Conservation (phyloP, 2,113 vertebrate genomes). For the Salvator merianae region DNA sequence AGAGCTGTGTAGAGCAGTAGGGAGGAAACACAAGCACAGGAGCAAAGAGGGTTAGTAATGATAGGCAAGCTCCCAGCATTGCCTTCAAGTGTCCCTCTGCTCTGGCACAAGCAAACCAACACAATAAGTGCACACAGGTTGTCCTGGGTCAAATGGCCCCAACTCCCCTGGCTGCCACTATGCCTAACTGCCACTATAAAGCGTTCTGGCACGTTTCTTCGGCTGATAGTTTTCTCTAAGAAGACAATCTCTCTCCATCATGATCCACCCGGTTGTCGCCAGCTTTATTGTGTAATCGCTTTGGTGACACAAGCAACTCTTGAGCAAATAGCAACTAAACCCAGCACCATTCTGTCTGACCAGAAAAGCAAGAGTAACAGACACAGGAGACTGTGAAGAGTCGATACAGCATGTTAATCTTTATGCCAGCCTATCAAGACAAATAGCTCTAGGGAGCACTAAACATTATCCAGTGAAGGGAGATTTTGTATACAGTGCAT, state of each 20-base stretch:
- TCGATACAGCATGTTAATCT: conserved; percentile 36
- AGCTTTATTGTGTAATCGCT: background rate
- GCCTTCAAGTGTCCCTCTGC: too few species aligned
- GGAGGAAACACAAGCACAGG: too few species aligned
- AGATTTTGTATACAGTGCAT: conserved; percentile 31
- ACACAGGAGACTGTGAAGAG: background rate
- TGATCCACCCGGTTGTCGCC: background rate
- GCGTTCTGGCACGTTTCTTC: background rate
- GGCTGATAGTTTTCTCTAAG: background rate
- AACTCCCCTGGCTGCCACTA: too few species aligned
- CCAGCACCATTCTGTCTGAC: conserved; percentile 12
- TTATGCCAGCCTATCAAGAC: conserved; percentile 39
- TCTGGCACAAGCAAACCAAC: too few species aligned
- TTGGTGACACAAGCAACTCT: background rate
- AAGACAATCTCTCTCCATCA: conserved; percentile 8
- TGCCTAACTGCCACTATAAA: too few species aligned
- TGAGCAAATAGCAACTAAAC: background rate
- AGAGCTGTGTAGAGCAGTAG: too few species aligned
- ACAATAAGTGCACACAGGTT: too few species aligned
- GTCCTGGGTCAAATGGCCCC: too few species aligned
- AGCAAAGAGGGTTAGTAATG: too few species aligned
- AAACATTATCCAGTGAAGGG: conserved; percentile 37
- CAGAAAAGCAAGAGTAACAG: conserved; percentile 7
- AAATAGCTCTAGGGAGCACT: conserved; percentile 46
- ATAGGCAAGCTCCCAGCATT: too few species aligned